Conservation (phyloP, 2,797 vertebrate species). For the Sphenopsis melanotis region DNA sequence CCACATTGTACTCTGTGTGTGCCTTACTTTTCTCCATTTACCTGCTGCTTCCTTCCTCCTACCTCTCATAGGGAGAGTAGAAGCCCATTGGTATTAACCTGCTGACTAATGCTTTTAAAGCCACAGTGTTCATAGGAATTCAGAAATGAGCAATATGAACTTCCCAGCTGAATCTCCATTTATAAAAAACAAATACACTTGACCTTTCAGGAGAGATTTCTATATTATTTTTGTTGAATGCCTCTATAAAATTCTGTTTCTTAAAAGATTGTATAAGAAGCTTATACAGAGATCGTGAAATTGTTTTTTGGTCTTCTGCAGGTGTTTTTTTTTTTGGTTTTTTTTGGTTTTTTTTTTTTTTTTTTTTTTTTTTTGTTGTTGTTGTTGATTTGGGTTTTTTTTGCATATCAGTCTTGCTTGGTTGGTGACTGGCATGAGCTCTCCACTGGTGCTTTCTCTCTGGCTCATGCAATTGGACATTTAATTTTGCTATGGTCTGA, state of each 20-base stretch:
- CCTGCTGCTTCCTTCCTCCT: neutral
- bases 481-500: neutral
- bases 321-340: neutral
- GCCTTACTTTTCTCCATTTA: neutral
- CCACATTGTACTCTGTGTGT: neutral
- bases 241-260: neutral
- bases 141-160: neutral
- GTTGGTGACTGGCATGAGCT: neutral
- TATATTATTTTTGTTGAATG: neutral
- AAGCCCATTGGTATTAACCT: neutral
- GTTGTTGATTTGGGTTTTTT: neutral
- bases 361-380: neutral
- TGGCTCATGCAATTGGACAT: neutral
- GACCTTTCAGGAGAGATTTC: neutral
- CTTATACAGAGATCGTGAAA: neutral
- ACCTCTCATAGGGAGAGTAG: neutral
- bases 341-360: neutral
- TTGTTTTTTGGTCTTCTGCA: neutral
- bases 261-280: neutral
- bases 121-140: neutral
- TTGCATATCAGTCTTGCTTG: neutral
- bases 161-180: neutral
- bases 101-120: neutral
- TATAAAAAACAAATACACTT: neutral
- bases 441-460: neutral